Evolutionary conservation across 1,140 invertebrate genomes (phyloP).

Genomic region (Parasteatoda tepidariorum): DNA sequence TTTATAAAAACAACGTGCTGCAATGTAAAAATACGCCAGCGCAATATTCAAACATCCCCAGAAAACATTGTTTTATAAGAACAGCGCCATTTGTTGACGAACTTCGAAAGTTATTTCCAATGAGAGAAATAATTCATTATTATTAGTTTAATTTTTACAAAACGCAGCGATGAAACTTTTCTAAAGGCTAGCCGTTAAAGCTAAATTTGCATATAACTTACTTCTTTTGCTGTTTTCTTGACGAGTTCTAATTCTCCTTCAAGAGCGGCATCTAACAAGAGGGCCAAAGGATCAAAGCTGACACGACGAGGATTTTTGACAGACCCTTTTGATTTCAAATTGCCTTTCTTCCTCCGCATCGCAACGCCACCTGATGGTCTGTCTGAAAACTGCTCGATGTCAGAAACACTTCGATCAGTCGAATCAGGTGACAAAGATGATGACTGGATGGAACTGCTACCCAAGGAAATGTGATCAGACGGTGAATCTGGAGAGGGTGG

Average conservation of each 20-base stretch:
- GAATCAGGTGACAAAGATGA: constrained; percentile 43
- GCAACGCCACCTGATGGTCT: neutral
- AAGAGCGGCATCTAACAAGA: constrained; percentile 92
- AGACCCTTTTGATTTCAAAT: constrained; percentile 72
- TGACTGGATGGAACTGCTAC: constrained; percentile 10
- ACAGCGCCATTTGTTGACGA: no score
- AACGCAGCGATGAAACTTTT: no score
- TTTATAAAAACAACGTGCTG: no score
- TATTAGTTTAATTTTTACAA: no score
- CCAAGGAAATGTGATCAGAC: neutral
- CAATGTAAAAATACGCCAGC: no score
- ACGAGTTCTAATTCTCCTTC: constrained; percentile 98
- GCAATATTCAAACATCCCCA: no score
- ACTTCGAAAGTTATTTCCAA: no score
- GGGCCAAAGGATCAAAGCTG: constrained; percentile 96
- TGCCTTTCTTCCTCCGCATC: constrained; percentile 77
- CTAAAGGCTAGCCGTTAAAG: no score
- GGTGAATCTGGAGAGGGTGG: constrained; percentile 34
- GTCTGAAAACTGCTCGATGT: constrained; percentile 30
- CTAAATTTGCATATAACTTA: no score
- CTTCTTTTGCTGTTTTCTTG: constrained; percentile 92
- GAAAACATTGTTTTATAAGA: no score
- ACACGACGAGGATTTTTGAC: constrained; percentile 75
- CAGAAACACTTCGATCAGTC: constrained; percentile 33
- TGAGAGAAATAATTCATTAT: no score